A percentile compares a stretch with the other conserved stretches of the same genome.
Evolutionary conservation across 2,797 vertebrate species (phyloP).

Genomic region (Lutjanus argentimaculatus): DNA sequence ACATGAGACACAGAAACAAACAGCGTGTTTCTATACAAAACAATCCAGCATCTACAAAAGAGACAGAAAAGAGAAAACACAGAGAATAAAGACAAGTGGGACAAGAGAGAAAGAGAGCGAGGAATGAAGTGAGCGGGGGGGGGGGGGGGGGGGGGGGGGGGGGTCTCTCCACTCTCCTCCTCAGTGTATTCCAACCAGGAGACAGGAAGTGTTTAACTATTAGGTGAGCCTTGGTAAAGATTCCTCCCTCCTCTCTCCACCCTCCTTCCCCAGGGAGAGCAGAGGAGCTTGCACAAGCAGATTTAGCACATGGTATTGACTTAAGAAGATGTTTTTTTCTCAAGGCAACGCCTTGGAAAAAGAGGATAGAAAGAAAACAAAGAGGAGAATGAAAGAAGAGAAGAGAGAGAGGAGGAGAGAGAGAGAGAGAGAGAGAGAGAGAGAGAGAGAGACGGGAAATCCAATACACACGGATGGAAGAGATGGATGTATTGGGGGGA

Average conservation of each 20-base stretch:
- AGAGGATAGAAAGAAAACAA: constrained; percentile 29
- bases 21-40: constrained; percentile 6
- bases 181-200: constrained; percentile 61
- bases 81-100: constrained; percentile 27
- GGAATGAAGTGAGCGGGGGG: constrained; percentile 19
- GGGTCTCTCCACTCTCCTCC: constrained; percentile 56
- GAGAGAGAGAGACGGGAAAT: constrained; percentile 48
- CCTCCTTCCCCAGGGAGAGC: constrained; percentile 55
- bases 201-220: constrained; percentile 83
- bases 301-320: constrained; percentile 85
- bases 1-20: constrained; percentile 4
- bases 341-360: constrained; percentile 68
- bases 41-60: not conserved
- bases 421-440: constrained; percentile 31
- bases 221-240: constrained; percentile 66
- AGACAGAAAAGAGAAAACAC: not conserved
- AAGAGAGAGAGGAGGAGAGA: constrained; percentile 33
- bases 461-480: constrained; percentile 43
- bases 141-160: constrained; percentile 25
- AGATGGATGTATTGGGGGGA: constrained; percentile 50
- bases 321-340: constrained; percentile 76
- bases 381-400: constrained; percentile 9
- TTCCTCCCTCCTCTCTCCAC: constrained; percentile 30
- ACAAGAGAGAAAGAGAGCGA: constrained; percentile 16
- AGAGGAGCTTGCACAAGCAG: constrained; percentile 84